Conservation (phyloP, 2,888 invertebrate genomes). For the Colostygia pectinataria region DNA sequence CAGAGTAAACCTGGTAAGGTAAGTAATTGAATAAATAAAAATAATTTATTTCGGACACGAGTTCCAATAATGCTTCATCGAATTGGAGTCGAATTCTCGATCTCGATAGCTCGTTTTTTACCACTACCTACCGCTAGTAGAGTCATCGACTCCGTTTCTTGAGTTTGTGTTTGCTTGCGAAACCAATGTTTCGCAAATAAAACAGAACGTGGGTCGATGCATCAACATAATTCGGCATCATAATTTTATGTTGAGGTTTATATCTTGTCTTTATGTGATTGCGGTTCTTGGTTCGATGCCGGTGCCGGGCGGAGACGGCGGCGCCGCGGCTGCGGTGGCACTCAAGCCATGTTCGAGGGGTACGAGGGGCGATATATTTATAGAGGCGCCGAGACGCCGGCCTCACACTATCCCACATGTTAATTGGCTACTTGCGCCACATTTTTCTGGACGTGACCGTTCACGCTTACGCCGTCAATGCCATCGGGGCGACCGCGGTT, state of each 20-base stretch:
- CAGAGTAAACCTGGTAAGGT: no score
- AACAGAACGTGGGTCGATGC: slow-evolving; percentile 46
- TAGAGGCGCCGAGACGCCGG: slow-evolving; percentile 77
- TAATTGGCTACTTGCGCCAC: slow-evolving; percentile 77
- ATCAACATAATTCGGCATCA: slow-evolving; percentile 51
- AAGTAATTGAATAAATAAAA: no score
- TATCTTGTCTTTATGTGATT: slow-evolving; percentile 52
- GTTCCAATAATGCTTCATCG: slow-evolving; percentile 8
- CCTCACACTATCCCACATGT: slow-evolving; percentile 73
- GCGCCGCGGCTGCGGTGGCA: slow-evolving; percentile 49
- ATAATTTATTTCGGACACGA: no score
- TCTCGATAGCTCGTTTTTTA: slow-evolving; percentile 9
- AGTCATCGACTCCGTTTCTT: slow-evolving; percentile 32
- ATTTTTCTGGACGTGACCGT: slow-evolving; percentile 75
- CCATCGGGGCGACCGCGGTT: slow-evolving; percentile 57
- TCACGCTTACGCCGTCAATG: slow-evolving; percentile 68
- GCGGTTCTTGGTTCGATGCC: slow-evolving; percentile 45
- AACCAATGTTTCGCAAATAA: slow-evolving; percentile 43
- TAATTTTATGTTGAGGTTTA: slow-evolving; percentile 55
- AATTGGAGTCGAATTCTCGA: no score
- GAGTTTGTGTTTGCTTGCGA: slow-evolving; percentile 35
- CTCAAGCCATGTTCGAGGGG: slow-evolving; percentile 41
- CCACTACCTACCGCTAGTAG: not conserved
- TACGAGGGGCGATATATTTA: slow-evolving; percentile 63
- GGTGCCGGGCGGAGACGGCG: slow-evolving; percentile 59